These are phyloP conservation scores for Aselliscus stoliczkanus DNA, from an alignment of 2,797 vertebrate species.

Conservation along the genomic window DNA sequence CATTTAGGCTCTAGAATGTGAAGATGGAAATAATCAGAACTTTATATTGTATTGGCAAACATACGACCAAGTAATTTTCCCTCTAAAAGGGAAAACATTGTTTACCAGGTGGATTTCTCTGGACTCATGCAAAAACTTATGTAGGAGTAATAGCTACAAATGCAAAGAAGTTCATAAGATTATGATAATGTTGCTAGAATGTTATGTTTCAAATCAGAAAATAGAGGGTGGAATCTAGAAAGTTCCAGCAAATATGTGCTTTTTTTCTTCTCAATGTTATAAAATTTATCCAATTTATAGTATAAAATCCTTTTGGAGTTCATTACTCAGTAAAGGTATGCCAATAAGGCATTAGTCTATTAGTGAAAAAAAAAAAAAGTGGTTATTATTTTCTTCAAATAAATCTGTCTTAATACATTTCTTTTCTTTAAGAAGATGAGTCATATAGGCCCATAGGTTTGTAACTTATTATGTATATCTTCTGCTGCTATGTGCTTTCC, in stretches of 20 bases:
- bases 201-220: background rate
- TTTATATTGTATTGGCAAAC: background rate
- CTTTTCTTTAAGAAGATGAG: slow-evolving; percentile 35
- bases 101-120: background rate
- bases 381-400: background rate
- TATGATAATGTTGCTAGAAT: background rate
- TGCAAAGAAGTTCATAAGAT: background rate
- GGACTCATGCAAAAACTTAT: background rate
- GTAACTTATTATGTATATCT: background rate
- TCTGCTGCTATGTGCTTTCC: slow-evolving; percentile 1
- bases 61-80: background rate
- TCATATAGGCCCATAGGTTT: background rate
- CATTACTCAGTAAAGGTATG: background rate
- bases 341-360: background rate
- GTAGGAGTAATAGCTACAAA: background rate
- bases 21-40: background rate
- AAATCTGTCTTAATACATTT: background rate
- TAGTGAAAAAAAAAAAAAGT: background rate
- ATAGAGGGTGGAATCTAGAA: background rate
- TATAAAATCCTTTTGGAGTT: background rate
- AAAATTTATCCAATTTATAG: background rate
- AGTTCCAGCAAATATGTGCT: background rate
- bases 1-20: background rate
- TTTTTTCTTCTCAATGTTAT: background rate
- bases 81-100: background rate